These are phyloP conservation scores for Apamea crenata DNA, from an alignment of 2,888 invertebrate genomes.

Conservation along the genomic window DNA sequence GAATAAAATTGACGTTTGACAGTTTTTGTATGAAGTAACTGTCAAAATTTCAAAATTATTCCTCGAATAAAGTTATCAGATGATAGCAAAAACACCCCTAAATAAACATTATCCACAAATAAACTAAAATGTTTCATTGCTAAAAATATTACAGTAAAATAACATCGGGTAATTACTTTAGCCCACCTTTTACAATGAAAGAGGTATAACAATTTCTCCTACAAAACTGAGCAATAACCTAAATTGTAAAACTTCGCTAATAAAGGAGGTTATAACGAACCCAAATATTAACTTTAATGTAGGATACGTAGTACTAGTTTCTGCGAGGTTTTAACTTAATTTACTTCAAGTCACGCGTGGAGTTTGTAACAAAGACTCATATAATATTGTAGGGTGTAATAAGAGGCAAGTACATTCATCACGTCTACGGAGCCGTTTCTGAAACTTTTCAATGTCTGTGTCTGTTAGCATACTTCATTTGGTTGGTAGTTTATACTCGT, in stretches of 20 bases:
- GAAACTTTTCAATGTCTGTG: constrained; percentile 4
- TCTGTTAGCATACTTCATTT: constrained; percentile 1
- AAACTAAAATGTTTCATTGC: no score
- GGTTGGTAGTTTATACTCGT: not conserved
- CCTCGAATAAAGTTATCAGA: no score
- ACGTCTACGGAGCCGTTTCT: constrained; percentile 16
- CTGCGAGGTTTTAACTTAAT: constrained; percentile 20
- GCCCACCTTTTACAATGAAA: not conserved
- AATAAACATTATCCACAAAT: no score
- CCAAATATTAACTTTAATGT: constrained; percentile 12
- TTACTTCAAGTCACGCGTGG: constrained; percentile 24
- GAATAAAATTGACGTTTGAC: no score
- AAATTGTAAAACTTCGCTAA: not conserved
- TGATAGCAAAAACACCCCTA: no score
- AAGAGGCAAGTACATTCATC: constrained; percentile 27
- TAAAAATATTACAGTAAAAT: no score
- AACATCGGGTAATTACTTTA: no score
- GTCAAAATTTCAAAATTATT: no score
- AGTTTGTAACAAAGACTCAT: constrained; percentile 30
- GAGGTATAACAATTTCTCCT: not conserved
- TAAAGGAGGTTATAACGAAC: not conserved
- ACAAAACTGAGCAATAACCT: not conserved
- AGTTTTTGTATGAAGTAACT: no score
- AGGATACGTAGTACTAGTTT: constrained; percentile 23
- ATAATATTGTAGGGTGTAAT: constrained; percentile 22